Conservation (phyloP, 2,888 invertebrate genomes). For the Trissolcus japonicus region DNA sequence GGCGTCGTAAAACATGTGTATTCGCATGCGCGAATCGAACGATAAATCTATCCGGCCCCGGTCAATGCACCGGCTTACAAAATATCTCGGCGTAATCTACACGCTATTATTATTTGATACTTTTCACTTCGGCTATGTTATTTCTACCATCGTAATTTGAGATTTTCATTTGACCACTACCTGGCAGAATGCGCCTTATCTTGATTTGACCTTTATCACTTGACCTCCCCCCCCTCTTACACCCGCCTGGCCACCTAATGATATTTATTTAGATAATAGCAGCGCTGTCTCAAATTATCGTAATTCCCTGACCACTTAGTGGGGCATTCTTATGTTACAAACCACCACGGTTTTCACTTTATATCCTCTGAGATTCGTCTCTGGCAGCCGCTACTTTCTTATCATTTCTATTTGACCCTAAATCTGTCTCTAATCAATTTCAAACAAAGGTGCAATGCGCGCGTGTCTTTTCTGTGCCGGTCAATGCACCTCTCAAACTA, state of each 20-base stretch:
- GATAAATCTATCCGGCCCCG: constrained; percentile 49
- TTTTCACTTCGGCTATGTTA: constrained; percentile 9
- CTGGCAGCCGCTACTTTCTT: too few species aligned
- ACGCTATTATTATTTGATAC: constrained; percentile 14
- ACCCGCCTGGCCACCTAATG: too few species aligned
- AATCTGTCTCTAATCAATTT: too few species aligned
- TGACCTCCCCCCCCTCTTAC: neutral
- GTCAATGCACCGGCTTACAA: constrained; percentile 50
- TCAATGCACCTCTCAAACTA: constrained; percentile 1
- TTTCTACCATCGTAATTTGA: constrained; percentile 3
- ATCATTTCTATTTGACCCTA: too few species aligned
- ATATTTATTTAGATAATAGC: too few species aligned
- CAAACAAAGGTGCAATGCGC: too few species aligned
- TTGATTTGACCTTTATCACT: constrained; percentile 11
- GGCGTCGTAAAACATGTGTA: constrained; percentile 48
- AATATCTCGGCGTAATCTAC: constrained; percentile 30
- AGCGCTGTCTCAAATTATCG: too few species aligned
- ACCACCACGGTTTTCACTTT: too few species aligned
- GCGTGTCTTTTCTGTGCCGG: too few species aligned
- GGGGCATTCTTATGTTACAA: neutral
- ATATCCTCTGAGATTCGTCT: too few species aligned
- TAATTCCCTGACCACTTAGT: too few species aligned
- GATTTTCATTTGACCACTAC: constrained; percentile 1
- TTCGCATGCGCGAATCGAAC: constrained; percentile 46
- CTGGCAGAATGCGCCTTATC: neutral